phyloP scores from a whole-genome alignment of 2,888 invertebrate genomes.

The Cecidostiba fungosa region DNA sequence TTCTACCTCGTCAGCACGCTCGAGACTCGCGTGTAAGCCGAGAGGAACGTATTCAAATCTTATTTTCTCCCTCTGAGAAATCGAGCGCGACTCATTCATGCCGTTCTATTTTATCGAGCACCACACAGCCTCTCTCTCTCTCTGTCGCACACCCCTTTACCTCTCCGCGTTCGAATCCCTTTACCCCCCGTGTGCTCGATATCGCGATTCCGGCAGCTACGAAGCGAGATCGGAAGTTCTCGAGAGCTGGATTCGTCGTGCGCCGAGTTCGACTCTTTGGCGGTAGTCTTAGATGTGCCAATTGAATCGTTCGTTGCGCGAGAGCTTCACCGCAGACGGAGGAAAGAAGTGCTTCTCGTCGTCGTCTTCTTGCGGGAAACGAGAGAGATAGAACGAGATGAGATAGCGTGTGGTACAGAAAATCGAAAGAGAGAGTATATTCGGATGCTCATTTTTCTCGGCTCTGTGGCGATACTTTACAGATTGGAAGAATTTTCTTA shows the following conservation, averaged over 20 bases:
- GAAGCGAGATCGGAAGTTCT: conserved; percentile 10
- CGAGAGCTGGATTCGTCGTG: not conserved
- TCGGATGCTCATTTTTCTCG: not conserved
- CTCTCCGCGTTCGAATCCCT: not conserved
- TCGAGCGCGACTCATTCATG: conserved; percentile 45
- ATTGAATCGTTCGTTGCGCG: conserved; percentile 30
- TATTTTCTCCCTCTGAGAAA: conserved; percentile 50
- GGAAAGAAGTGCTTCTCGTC: not conserved
- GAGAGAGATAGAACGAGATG: not conserved
- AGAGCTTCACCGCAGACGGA: not conserved
- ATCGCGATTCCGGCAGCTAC: not conserved
- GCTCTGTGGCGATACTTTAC: not conserved
- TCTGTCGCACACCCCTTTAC: not conserved
- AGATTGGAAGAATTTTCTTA: not conserved
- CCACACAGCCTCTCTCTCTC: not conserved
- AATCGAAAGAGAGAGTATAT: not conserved
- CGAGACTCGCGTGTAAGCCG: not conserved
- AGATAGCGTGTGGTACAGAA: not conserved
- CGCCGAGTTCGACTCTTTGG: conserved; percentile 5
- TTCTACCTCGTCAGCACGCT: conserved; percentile 19
- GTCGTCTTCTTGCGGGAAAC: not conserved
- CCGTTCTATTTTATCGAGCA: conserved; percentile 13
- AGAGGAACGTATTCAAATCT: conserved; percentile 40
- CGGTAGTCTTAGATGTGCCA: not conserved
- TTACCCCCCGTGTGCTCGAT: conserved; percentile 4